Evolutionary conservation across 2,113 vertebrate species (phyloP), one percentile per base, ranked within the genome.

Genomic region (Corythornis cristatus): DNA sequence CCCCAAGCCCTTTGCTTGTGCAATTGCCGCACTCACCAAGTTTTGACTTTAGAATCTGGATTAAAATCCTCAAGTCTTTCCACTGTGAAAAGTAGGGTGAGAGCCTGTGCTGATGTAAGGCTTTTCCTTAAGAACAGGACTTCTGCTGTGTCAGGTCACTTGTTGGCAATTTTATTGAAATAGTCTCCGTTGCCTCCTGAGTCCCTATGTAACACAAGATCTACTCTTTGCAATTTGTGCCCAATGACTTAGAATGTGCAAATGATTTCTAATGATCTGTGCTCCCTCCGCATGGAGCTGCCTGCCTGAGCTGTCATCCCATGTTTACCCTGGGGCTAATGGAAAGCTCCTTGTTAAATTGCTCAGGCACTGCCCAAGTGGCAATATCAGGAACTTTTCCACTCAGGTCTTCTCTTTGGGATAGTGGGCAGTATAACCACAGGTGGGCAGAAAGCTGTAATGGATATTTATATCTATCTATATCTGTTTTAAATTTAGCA

Each of bases 301-400:
- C 71, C 74, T 75, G 85, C 74, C 61, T 16, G 66, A 50, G 42
- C 82, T 91, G 81, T 50, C 7, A 0, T 40, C 78, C 89, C 14
- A n/a, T 87, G 75, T 85, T 89, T 88, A 79, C 5, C 29, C 28
- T 64, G 46, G 54, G 53, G 37, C 82, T 83, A 48, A 89, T 62
- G 91, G 85, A 91, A 94, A 77, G 83, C 85, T 57, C 83, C 79
- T 93, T 91, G 88, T 93, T 89, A 26, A 76, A 65, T 67, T 3
- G 9, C 51, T 76, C 0, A 0, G 51, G 33, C 0, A 1, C 42
- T 48, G 71, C 4, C 51, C 66, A 79, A 72, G 82, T 3, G 0
- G 79, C 64, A 77, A 1, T 3, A 54, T 68, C 31, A 8, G 64
- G 58, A 66, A 23, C 37, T 19, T 73, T 33, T 76, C 72, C 60